These are phyloP conservation scores for Clanis bilineata DNA, from an alignment of 2,888 invertebrate species.

Conservation along the genomic window DNA sequence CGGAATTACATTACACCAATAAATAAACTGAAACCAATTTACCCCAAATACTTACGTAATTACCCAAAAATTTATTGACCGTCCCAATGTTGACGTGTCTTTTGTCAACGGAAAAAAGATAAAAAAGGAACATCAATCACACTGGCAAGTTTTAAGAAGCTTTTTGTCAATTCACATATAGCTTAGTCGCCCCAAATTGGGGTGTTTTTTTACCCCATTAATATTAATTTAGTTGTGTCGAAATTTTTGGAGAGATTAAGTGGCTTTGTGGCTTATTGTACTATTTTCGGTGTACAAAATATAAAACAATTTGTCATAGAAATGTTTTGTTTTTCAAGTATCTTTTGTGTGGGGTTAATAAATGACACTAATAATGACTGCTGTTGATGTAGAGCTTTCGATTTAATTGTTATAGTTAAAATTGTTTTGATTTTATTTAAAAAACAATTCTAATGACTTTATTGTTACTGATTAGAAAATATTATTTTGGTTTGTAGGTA, in stretches of 20 bases:
- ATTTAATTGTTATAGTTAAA: conserved; percentile 12
- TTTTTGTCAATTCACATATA: conserved; percentile 30
- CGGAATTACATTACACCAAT: conserved; percentile 39
- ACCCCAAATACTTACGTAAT: conserved; percentile 72
- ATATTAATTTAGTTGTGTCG: conserved; percentile 56
- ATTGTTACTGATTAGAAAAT: not conserved
- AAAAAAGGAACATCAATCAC: conserved; percentile 65
- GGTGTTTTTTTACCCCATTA: conserved; percentile 48
- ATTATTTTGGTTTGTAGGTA: not conserved
- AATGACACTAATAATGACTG: not conserved
- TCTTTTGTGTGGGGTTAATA: not conserved
- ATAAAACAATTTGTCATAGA: conserved; percentile 58
- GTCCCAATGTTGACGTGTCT: conserved; percentile 35
- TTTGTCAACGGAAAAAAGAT: conserved; percentile 18
- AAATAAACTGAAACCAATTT: conserved; percentile 67
- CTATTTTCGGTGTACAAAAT: conserved; percentile 58
- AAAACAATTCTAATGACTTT: not conserved
- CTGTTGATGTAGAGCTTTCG: conserved; percentile 11
- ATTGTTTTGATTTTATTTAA: conserved; percentile 2
- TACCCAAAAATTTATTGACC: conserved; percentile 72
- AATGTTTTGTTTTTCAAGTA: conserved; percentile 39
- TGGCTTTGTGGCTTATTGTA: conserved; percentile 32
- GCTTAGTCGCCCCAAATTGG: conserved; percentile 38
- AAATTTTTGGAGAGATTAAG: conserved; percentile 64
- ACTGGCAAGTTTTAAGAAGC: conserved; percentile 56